Evolutionary conservation across 2,888 invertebrate species (phyloP).

Genomic region (Limnephilus marmoratus): DNA sequence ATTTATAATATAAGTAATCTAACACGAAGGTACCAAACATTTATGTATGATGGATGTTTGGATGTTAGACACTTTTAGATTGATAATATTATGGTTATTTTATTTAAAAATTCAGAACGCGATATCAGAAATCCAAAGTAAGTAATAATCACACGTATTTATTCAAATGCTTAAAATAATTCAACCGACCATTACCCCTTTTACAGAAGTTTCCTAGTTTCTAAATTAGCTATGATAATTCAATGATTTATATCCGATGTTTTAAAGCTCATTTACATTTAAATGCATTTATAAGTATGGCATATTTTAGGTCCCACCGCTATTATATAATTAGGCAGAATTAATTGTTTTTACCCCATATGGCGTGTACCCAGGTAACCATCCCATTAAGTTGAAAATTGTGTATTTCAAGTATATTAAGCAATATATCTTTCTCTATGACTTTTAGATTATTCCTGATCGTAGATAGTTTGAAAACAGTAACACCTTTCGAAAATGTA

Average conservation of each 20-base stretch:
- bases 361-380: slow-evolving; percentile 32
- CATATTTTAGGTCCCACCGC: slow-evolving; percentile 41
- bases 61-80: background rate
- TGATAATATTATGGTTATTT: background rate
- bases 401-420: slow-evolving; percentile 52
- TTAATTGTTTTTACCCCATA: slow-evolving; percentile 53
- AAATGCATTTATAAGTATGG: slow-evolving; percentile 49
- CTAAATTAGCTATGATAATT: slow-evolving; percentile 47
- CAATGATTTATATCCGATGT: slow-evolving; percentile 47
- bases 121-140: background rate
- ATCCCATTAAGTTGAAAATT: slow-evolving; percentile 13
- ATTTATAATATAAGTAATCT: too few relatives aligned
- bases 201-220: slow-evolving; percentile 7
- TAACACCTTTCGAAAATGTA: slow-evolving; percentile 27
- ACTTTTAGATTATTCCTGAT: slow-evolving; percentile 27
- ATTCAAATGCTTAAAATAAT: slow-evolving; percentile 7
- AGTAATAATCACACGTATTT: background rate
- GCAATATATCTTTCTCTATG: slow-evolving; percentile 52
- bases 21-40: background rate
- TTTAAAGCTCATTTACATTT: slow-evolving; percentile 52
- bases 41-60: background rate
- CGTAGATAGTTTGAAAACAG: slow-evolving; percentile 32
- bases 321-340: slow-evolving; percentile 46
- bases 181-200: slow-evolving; percentile 21
- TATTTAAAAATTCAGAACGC: background rate